Percentiles rank a stretch among this genome's conserved stretches.
These are phyloP conservation scores for Crotalus tigris DNA, from an alignment of 2,113 vertebrate genomes.

Conservation along the genomic window DNA sequence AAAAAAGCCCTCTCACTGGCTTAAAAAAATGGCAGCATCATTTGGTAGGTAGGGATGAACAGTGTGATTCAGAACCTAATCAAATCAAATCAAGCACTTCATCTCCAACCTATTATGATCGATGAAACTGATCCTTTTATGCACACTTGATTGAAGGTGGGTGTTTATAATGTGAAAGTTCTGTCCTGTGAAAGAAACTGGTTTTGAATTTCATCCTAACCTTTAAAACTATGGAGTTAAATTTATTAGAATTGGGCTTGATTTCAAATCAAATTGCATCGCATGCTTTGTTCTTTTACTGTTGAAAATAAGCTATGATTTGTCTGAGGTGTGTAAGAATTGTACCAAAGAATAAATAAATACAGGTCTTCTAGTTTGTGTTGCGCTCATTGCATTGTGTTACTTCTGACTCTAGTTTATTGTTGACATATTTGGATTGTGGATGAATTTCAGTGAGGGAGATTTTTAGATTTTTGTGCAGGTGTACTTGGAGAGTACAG, in stretches of 20 bases:
- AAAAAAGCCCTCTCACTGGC: not conserved
- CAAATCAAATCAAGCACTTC: slow-evolving; percentile 28
- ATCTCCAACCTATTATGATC: slow-evolving; percentile 36
- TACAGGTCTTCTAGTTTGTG: not conserved
- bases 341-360: not conserved
- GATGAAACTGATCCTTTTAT: slow-evolving; percentile 27
- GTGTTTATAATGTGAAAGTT: slow-evolving; percentile 2
- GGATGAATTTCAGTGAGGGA: not conserved
- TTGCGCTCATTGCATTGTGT: not conserved
- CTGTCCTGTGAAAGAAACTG: slow-evolving; percentile 16
- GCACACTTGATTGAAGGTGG: not conserved
- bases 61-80: slow-evolving; percentile 37
- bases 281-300: not conserved
- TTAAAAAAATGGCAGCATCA: slow-evolving; percentile 34
- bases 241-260: slow-evolving; percentile 20
- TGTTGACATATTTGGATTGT: not conserved
- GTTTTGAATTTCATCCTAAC: slow-evolving; percentile 34
- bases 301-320: not conserved
- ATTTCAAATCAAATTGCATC: not conserved
- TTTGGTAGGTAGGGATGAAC: slow-evolving; percentile 14
- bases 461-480: not conserved
- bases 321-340: not conserved
- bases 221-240: slow-evolving; percentile 35
- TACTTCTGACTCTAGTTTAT: not conserved
- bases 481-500: not conserved